A percentile compares a stretch with the other conserved stretches of the same genome.
These are phyloP conservation scores for Protobothrops mucrosquamatus DNA, from an alignment of 2,113 vertebrate species.

Conservation along the genomic window DNA sequence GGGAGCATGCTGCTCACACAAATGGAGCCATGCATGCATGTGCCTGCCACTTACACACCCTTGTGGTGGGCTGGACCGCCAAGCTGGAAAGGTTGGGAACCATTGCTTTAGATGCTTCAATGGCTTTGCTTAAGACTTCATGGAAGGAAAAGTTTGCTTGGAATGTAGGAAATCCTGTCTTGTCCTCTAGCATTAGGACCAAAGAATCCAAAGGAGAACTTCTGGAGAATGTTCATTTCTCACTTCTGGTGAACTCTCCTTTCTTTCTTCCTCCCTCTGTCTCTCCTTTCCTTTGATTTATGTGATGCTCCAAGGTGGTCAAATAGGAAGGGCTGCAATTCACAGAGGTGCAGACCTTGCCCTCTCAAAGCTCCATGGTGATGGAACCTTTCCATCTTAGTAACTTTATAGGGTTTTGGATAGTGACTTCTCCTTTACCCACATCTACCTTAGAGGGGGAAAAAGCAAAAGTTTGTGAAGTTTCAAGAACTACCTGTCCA, in stretches of 20 bases:
- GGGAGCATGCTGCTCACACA: too few relatives aligned
- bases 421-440: constrained; percentile 96
- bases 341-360: constrained; percentile 86
- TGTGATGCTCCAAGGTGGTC: constrained; percentile 73
- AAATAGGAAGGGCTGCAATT: constrained; percentile 90
- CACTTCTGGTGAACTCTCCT: background rate
- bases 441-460: constrained; percentile 91
- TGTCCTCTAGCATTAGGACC: background rate
- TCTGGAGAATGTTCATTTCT: background rate
- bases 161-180: background rate
- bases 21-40: too few relatives aligned
- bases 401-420: constrained; percentile 88
- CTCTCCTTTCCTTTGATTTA: background rate
- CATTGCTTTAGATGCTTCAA: background rate
- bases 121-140: background rate
- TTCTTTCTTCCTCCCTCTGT: background rate
- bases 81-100: too few relatives aligned
- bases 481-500: constrained; percentile 93
- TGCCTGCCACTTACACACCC: too few relatives aligned
- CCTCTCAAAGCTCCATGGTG: constrained; percentile 89
- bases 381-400: constrained; percentile 81
- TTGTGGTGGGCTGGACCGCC: too few relatives aligned
- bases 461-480: constrained; percentile 85
- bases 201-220: background rate
- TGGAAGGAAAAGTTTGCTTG: background rate